Evolutionary conservation across 2,113 vertebrate genomes (phyloP).

Genomic region (Pseudonaja textilis): DNA sequence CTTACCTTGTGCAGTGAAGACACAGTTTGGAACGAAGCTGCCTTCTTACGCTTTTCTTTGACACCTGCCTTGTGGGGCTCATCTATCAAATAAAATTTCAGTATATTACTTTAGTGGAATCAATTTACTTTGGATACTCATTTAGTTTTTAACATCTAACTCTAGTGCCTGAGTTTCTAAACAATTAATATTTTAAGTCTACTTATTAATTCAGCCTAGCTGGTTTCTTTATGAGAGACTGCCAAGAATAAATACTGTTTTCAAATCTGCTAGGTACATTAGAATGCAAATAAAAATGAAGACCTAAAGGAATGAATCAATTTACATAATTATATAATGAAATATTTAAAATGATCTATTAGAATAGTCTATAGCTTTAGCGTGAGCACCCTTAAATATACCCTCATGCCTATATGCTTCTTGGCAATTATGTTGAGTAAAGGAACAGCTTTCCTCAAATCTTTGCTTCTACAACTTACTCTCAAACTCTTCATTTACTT

Average conservation of each 20-base stretch:
- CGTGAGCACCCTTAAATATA: not conserved
- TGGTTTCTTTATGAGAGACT: not conserved
- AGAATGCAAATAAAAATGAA: not conserved
- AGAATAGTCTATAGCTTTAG: not conserved
- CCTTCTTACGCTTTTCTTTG: constrained; percentile 89
- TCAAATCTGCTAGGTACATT: not conserved
- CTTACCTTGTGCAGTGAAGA: constrained; percentile 91
- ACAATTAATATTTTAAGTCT: not conserved
- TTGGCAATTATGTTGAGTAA: not conserved
- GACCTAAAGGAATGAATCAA: not conserved
- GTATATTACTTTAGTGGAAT: constrained; percentile 11
- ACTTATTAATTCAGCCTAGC: not conserved
- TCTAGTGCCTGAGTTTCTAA: not conserved
- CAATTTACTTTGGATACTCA: not conserved
- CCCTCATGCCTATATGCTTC: not conserved
- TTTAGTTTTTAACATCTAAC: not conserved
- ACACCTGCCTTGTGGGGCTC: constrained; percentile 73
- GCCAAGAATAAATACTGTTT: not conserved
- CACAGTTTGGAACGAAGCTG: constrained; percentile 90
- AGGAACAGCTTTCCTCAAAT: not conserved
- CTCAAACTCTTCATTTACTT: not conserved
- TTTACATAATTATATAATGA: not conserved
- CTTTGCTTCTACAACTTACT: not conserved
- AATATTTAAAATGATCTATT: not conserved
- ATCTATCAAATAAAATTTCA: constrained; percentile 49